Evolutionary conservation across 2,113 vertebrate species (phyloP).

Genomic region (Eulemur rufifrons): DNA sequence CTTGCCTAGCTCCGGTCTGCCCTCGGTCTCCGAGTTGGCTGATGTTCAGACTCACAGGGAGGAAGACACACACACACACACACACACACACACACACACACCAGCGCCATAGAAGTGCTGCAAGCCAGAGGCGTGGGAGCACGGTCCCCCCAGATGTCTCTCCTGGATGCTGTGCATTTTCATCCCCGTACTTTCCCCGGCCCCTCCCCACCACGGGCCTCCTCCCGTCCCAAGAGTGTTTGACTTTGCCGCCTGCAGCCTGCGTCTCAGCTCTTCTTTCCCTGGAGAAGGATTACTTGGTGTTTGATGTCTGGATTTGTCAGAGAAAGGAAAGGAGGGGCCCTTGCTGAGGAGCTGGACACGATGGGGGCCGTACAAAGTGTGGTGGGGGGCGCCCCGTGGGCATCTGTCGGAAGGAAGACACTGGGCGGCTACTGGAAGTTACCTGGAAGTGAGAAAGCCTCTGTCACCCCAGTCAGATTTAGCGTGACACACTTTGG

Average conservation of each 20-base stretch:
- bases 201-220: background rate
- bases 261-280: background rate
- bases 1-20: background rate
- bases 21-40: background rate
- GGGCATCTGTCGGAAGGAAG: fast-evolving
- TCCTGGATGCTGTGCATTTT: background rate
- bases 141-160: background rate
- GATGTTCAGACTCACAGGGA: background rate
- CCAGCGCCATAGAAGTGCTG: background rate
- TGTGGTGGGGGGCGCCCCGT: background rate
- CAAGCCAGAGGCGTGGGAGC: background rate
- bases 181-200: background rate
- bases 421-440: background rate
- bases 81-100: background rate
- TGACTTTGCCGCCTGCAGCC: background rate
- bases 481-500: background rate
- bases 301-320: background rate
- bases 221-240: background rate
- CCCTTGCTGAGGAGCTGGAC: background rate
- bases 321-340: background rate
- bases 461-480: background rate
- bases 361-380: background rate
- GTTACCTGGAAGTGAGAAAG: background rate
- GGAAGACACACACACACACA: background rate
- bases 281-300: fast-evolving